Conservation (phyloP, 2,113 vertebrate genomes). For the Accipiter virgatus region DNA sequence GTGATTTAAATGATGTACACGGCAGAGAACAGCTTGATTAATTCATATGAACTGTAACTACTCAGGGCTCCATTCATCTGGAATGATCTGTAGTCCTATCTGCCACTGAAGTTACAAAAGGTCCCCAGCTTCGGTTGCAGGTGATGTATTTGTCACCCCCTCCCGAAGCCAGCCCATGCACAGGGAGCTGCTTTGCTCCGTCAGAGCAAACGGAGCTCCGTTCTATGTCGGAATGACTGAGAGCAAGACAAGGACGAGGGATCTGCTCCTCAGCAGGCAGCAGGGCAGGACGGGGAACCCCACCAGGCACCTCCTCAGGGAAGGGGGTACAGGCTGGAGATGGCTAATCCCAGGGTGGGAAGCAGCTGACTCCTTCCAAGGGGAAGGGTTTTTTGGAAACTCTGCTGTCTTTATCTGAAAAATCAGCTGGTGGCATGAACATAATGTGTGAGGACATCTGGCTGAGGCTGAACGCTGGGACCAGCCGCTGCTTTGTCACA, state of each 20-base stretch:
- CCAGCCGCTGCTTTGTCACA: rapidly evolving
- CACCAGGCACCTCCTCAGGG: not conserved
- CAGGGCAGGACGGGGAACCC: not conserved
- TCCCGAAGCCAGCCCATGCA: not conserved
- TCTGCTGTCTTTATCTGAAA: not conserved
- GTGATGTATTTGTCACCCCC: constrained; percentile 26
- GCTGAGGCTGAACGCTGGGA: not conserved
- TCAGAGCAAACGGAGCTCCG: too few species aligned
- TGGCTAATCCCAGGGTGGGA: rapidly evolving
- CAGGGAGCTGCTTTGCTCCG: not conserved
- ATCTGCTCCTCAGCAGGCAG: not conserved
- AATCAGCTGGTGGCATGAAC: not conserved
- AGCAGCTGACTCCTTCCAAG: not conserved
- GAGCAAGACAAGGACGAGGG: not conserved
- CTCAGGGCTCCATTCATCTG: constrained; percentile 39
- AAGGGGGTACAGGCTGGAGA: not conserved
- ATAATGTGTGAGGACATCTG: not conserved
- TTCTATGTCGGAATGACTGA: rapidly evolving
- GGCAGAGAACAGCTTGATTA: constrained; percentile 53
- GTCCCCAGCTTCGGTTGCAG: not conserved
- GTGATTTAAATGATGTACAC: constrained; percentile 44
- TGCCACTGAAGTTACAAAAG: constrained; percentile 1
- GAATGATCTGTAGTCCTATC: constrained; percentile 26
- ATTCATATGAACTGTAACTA: constrained; percentile 10
- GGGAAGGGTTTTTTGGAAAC: not conserved